These are phyloP conservation scores for Alloplasta piceator DNA, from an alignment of 2,888 invertebrate species.

Conservation along the genomic window DNA sequence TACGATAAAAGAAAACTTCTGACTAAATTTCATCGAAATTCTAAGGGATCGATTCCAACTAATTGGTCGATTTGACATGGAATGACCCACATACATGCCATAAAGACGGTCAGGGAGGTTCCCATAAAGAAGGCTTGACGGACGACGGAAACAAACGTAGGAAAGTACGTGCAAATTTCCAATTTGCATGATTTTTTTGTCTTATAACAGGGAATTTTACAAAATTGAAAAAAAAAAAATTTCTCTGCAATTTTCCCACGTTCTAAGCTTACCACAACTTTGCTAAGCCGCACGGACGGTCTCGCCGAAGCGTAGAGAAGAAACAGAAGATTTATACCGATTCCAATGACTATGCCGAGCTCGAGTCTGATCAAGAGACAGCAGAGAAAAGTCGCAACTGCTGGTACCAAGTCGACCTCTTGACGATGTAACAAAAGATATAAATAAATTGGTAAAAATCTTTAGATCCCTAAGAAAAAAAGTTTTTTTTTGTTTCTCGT, in stretches of 20 bases:
- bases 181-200: no score
- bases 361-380: conserved; percentile 88
- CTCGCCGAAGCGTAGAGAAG: conserved; percentile 87
- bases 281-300: conserved; percentile 86
- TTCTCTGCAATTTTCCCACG: no score
- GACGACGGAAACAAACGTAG: no score
- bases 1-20: no score
- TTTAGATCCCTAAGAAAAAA: conserved; percentile 7
- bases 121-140: no score
- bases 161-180: no score
- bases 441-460: conserved; percentile 70
- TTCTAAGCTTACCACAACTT: conserved; percentile 84
- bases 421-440: conserved; percentile 85
- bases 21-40: no score
- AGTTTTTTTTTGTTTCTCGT: no score
- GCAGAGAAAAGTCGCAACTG: conserved; percentile 87
- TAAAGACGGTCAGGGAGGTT: no score
- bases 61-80: no score
- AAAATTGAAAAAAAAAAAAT: background rate
- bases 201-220: background rate
- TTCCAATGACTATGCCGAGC: conserved; percentile 88
- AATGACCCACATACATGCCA: no score
- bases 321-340: conserved; percentile 86
- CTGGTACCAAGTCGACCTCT: conserved; percentile 89
- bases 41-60: no score